These are phyloP conservation scores for Enteromius mattozi DNA, from an alignment of 2,797 vertebrate species.

Conservation along the genomic window DNA sequence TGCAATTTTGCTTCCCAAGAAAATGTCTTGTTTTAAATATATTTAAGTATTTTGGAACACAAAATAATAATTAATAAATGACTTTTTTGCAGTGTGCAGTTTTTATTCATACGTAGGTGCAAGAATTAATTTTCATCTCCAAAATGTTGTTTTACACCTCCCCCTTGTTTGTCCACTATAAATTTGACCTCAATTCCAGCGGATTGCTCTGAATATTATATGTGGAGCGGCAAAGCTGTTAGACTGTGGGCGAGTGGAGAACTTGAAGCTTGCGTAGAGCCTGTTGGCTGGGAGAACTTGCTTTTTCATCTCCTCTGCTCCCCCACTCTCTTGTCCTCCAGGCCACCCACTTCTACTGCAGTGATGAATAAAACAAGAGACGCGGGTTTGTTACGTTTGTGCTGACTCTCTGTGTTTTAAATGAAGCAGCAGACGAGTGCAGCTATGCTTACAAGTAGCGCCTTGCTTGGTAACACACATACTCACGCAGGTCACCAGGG, in stretches of 20 bases:
- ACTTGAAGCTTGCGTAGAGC: not conserved
- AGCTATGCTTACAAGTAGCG: slow-evolving; percentile 31
- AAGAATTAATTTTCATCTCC: not conserved
- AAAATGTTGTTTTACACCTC: not conserved
- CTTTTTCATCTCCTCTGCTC: slow-evolving; percentile 49
- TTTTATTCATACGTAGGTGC: not conserved
- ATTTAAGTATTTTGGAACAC: not conserved
- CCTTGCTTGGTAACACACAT: slow-evolving; percentile 65
- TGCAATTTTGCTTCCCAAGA: not conserved
- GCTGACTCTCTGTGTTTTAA: slow-evolving; percentile 78
- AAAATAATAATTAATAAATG: not conserved
- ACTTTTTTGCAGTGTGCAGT: not conserved
- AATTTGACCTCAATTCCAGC: slow-evolving; percentile 26
- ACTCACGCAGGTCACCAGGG: slow-evolving; percentile 52
- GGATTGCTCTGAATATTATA: slow-evolving; percentile 23
- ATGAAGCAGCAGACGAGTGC: slow-evolving; percentile 64
- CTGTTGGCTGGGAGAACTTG: slow-evolving; percentile 17
- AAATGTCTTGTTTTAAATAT: not conserved
- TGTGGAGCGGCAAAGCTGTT: slow-evolving; percentile 7
- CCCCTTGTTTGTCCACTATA: slow-evolving; percentile 27
- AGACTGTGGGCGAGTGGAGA: not conserved
- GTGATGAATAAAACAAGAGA: slow-evolving; percentile 84
- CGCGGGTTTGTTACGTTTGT: slow-evolving; percentile 68
- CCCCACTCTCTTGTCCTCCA: slow-evolving; percentile 59
- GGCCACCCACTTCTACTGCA: slow-evolving; percentile 75